A percentile compares a stretch with the other conserved stretches of the same genome.
Conservation (phyloP, 2,113 vertebrate species). For the Aspiorhynchus laticeps region DNA sequence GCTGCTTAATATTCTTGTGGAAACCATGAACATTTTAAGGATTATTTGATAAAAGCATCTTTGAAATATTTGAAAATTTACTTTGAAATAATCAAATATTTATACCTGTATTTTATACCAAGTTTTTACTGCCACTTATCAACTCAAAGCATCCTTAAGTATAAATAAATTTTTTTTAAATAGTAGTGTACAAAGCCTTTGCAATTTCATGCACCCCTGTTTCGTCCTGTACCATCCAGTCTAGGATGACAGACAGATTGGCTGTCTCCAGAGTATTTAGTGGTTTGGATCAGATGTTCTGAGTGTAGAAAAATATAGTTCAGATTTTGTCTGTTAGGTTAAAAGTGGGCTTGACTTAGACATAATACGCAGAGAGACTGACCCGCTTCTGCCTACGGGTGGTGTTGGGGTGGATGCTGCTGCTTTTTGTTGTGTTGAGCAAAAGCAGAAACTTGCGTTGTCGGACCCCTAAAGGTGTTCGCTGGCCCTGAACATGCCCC, state of each 20-base stretch:
- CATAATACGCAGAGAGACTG: background rate
- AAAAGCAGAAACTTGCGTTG: slow-evolving; percentile 67
- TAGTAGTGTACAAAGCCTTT: background rate
- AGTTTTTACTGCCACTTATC: background rate
- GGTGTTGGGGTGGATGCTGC: slow-evolving; percentile 28
- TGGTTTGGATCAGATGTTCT: slow-evolving; percentile 7
- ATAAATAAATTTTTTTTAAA: background rate
- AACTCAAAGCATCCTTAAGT: background rate
- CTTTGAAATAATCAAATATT: background rate
- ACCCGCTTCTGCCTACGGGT: background rate
- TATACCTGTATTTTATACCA: background rate
- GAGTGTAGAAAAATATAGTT: slow-evolving; percentile 16
- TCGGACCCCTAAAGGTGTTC: slow-evolving; percentile 74
- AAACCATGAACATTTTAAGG: background rate
- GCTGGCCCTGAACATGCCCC: slow-evolving; percentile 69
- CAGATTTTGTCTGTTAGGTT: slow-evolving; percentile 12
- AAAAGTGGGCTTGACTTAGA: slow-evolving; percentile 7
- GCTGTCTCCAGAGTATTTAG: background rate
- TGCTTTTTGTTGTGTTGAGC: slow-evolving; percentile 65
- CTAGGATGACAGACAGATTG: background rate
- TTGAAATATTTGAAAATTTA: background rate
- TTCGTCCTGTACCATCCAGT: background rate
- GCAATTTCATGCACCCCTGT: background rate
- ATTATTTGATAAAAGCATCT: background rate
- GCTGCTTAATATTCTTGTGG: background rate